A percentile compares a stretch with the other conserved stretches of the same genome.
These are phyloP conservation scores for Clarias pachynema DNA, from an alignment of 2,797 vertebrate genomes.

Conservation along the genomic window DNA sequence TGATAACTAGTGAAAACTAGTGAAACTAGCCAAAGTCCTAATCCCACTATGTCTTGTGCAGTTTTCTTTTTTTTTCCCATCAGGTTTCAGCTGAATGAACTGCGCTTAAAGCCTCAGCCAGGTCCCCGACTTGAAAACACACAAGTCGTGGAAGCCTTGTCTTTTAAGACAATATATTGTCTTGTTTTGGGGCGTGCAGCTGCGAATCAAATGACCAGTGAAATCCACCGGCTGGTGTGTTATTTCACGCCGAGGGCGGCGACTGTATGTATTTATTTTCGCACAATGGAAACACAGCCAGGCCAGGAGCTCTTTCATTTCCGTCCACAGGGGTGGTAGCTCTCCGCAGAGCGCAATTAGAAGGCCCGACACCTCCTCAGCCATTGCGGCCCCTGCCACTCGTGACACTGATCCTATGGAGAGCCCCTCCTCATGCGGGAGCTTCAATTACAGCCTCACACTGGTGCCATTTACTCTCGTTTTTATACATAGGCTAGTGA, in stretches of 20 bases:
- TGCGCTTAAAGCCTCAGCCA: slow-evolving; percentile 36
- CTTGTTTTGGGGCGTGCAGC: slow-evolving; percentile 64
- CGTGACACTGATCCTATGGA: slow-evolving; percentile 61
- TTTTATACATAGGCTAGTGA: slow-evolving; percentile 40
- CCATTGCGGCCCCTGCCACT: slow-evolving; percentile 47
- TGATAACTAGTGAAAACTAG: not conserved
- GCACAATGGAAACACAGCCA: slow-evolving; percentile 64
- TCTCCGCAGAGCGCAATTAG: slow-evolving; percentile 66
- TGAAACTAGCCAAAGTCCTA: not conserved
- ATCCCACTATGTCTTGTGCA: not conserved
- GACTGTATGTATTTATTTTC: slow-evolving; percentile 67
- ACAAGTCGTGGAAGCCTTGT: slow-evolving; percentile 43
- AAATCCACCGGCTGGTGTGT: slow-evolving; percentile 64
- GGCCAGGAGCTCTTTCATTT: slow-evolving; percentile 58
- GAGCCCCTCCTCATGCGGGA: slow-evolving; percentile 18
- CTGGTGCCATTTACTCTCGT: slow-evolving; percentile 36
- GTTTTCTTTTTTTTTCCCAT: slow-evolving; percentile 6
- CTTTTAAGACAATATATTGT: slow-evolving; percentile 64
- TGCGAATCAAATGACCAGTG: slow-evolving; percentile 69
- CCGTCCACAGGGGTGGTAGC: slow-evolving; percentile 59
- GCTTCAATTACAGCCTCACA: slow-evolving; percentile 57
- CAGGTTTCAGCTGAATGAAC: slow-evolving; percentile 47
- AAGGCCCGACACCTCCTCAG: slow-evolving; percentile 53
- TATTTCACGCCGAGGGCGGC: slow-evolving; percentile 67
- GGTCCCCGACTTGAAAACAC: slow-evolving; percentile 54